Percentiles rank a stretch among this genome's conserved stretches.
phyloP scores from a whole-genome alignment of 2,888 invertebrate species.

The Philonicus albiceps region DNA sequence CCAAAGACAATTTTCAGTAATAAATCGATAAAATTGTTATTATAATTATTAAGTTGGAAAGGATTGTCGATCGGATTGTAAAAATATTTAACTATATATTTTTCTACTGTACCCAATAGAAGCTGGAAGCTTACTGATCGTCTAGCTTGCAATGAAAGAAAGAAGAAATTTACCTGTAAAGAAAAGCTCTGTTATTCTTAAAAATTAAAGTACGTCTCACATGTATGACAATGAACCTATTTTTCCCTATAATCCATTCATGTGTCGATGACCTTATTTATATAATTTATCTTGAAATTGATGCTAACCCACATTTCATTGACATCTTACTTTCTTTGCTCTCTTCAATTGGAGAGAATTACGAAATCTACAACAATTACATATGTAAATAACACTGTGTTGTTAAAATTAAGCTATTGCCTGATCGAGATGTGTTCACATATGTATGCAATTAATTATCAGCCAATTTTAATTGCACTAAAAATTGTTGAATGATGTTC shows the following conservation, averaged over 20 bases:
- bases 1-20: no score
- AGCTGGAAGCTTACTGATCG: background rate
- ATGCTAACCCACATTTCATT: background rate
- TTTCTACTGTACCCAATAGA: background rate
- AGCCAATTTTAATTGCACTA: background rate
- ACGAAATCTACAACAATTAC: background rate
- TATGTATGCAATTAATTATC: background rate
- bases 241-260: background rate
- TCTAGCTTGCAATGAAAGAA: background rate
- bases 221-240: background rate
- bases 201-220: background rate
- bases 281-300: background rate
- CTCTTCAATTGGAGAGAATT: background rate
- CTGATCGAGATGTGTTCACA: background rate
- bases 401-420: background rate
- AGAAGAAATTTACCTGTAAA: background rate
- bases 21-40: no score
- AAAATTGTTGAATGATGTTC: background rate
- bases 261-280: background rate
- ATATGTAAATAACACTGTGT: background rate
- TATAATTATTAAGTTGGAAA: no score
- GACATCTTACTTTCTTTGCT: background rate
- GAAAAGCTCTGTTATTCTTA: background rate
- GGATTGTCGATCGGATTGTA: background rate
- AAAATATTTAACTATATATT: background rate